phyloP scores from a whole-genome alignment of 1,140 invertebrate species.

The Tachypleus tridentatus region DNA sequence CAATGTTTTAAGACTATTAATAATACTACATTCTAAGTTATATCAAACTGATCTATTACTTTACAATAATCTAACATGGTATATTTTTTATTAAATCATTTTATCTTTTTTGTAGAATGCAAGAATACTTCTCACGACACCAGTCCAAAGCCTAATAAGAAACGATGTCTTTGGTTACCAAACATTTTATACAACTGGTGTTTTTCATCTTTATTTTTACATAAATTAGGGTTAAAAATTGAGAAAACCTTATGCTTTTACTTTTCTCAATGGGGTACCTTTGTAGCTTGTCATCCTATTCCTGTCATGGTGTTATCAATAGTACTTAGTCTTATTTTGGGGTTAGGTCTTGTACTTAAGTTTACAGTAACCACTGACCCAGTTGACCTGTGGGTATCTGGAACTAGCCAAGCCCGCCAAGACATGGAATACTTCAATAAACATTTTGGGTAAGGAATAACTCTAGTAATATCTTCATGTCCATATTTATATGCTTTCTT shows the following conservation, averaged over 20 bases:
- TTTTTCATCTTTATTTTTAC: constrained; percentile 35
- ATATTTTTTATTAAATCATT: no score
- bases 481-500: neutral
- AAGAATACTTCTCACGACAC: no score
- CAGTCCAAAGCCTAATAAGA: no score
- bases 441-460: constrained; percentile 49
- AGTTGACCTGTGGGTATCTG: constrained; percentile 91
- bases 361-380: constrained; percentile 83
- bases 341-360: constrained; percentile 42
- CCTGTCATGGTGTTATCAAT: constrained; percentile 58
- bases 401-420: constrained; percentile 62
- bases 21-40: no score
- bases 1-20: no score
- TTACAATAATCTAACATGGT: no score
- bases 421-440: constrained; percentile 86
- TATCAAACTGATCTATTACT: no score
- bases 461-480: neutral
- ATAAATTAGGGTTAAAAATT: constrained; percentile 59
- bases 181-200: no score
- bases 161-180: no score
- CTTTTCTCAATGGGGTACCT: constrained; percentile 68
- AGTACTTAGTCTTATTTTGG: constrained; percentile 44
- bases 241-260: constrained; percentile 59
- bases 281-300: constrained; percentile 65
- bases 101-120: no score